Evolutionary conservation across 2,888 invertebrate species (phyloP).

Genomic region (Epistrophella euchroma): DNA sequence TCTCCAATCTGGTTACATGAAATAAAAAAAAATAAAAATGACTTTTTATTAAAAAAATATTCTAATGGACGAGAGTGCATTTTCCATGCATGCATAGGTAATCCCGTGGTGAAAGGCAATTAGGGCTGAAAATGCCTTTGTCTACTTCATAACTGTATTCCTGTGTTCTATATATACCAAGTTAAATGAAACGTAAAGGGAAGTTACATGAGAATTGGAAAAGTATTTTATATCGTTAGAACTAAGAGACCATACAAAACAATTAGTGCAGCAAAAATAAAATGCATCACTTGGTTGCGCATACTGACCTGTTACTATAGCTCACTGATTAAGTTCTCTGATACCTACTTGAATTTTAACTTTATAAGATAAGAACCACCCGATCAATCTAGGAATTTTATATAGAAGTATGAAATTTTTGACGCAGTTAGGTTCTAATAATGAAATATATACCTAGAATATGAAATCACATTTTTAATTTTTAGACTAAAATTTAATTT

Average conservation of each 20-base stretch:
- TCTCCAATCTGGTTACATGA: too few species aligned
- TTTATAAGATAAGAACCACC: too few species aligned
- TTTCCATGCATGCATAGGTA: slow-evolving; percentile 19
- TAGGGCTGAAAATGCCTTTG: slow-evolving; percentile 2
- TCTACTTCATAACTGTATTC: slow-evolving; percentile 1
- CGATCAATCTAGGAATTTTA: too few species aligned
- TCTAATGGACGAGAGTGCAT: neutral
- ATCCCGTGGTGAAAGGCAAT: slow-evolving; percentile 20
- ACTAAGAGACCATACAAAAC: slow-evolving; percentile 2
- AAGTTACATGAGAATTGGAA: neutral
- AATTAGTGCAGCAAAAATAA: neutral
- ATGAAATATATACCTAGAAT: too few species aligned
- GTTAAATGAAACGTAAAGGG: neutral
- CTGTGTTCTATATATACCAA: neutral
- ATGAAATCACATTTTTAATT: too few species aligned
- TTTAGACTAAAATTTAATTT: too few species aligned
- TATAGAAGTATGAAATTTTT: too few species aligned
- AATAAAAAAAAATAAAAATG: neutral
- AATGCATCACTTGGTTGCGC: neutral
- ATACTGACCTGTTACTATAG: neutral
- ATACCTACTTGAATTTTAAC: too few species aligned
- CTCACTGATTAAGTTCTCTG: neutral
- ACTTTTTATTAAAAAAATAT: neutral
- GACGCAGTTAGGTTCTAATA: too few species aligned
- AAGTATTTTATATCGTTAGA: slow-evolving; percentile 5